These are phyloP conservation scores for Drosophila macrospina DNA, from an alignment of 2,888 invertebrate genomes.

Conservation along the genomic window DNA sequence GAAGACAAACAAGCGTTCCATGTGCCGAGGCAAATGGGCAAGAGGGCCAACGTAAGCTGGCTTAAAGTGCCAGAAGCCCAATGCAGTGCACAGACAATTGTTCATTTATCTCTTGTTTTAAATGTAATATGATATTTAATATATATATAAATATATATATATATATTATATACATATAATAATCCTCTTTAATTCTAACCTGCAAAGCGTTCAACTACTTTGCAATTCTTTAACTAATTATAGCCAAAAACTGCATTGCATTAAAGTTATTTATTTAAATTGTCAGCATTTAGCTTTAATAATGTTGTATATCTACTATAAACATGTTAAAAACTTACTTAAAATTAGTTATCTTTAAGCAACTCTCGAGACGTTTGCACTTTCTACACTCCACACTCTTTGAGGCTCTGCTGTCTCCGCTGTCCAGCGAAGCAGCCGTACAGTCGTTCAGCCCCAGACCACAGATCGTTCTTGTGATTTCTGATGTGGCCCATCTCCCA, in stretches of 20 bases:
- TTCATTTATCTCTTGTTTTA: conserved; percentile 10
- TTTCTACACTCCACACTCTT: not conserved
- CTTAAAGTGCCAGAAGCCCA: conserved; percentile 31
- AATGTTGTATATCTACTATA: too few relatives aligned
- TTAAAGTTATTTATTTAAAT: too few relatives aligned
- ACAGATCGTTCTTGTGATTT: conserved; percentile 31
- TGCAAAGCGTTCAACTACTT: too few relatives aligned
- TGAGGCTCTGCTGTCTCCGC: too few relatives aligned
- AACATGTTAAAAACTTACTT: not conserved
- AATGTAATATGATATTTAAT: too few relatives aligned
- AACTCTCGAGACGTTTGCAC: not conserved
- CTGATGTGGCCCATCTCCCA: conserved; percentile 5
- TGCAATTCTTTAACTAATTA: too few relatives aligned
- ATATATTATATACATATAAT: too few relatives aligned
- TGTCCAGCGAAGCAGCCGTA: conserved; percentile 9
- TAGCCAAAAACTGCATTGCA: too few relatives aligned
- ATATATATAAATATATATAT: too few relatives aligned
- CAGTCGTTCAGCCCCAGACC: conserved; percentile 29
- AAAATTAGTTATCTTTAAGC: not conserved
- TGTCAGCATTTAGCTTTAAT: too few relatives aligned
- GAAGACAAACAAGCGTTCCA: conserved; percentile 62
- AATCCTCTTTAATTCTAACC: too few relatives aligned
- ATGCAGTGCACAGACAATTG: conserved; percentile 6
- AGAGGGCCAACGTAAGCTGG: conserved; percentile 12
- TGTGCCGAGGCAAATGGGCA: conserved; percentile 4